Conservation (phyloP, 2,888 invertebrate genomes). For the Xylota segnis region DNA sequence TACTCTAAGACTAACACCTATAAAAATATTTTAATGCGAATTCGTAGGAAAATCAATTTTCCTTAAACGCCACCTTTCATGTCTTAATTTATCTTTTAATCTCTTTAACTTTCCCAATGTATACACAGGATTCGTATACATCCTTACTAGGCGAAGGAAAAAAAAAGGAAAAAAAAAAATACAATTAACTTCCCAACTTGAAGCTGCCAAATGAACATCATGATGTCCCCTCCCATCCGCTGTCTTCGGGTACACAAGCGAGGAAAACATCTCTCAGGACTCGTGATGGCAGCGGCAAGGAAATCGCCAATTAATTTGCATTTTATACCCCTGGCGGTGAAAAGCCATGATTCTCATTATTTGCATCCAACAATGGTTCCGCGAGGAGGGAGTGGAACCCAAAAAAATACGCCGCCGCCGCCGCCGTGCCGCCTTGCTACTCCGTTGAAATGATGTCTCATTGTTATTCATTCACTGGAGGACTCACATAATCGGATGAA, state of each 20-base stretch:
- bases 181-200: slow-evolving; percentile 65
- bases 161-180: slow-evolving; percentile 21
- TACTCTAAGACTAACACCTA: background rate
- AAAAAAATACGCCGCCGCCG: slow-evolving; percentile 30
- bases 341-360: slow-evolving; percentile 74
- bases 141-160: background rate
- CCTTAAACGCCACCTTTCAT: slow-evolving; percentile 40
- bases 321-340: slow-evolving; percentile 66
- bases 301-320: slow-evolving; percentile 76
- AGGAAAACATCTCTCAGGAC: slow-evolving; percentile 14
- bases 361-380: slow-evolving; percentile 63
- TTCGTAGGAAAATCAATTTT: slow-evolving; percentile 47
- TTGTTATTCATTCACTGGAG: slow-evolving; percentile 75
- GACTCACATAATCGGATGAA: slow-evolving; percentile 73
- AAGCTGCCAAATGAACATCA: slow-evolving; percentile 59
- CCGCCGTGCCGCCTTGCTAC: background rate
- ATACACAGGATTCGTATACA: background rate
- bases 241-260: background rate
- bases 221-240: slow-evolving; percentile 25
- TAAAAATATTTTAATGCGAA: slow-evolving; percentile 27
- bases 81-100: slow-evolving; percentile 55
- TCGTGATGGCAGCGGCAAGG: slow-evolving; percentile 56
- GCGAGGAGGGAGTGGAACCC: background rate
- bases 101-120: slow-evolving; percentile 36
- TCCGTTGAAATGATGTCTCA: slow-evolving; percentile 61